phyloP scores from a whole-genome alignment of 2,888 invertebrate genomes.

The Macrosiphum euphorbiae region DNA sequence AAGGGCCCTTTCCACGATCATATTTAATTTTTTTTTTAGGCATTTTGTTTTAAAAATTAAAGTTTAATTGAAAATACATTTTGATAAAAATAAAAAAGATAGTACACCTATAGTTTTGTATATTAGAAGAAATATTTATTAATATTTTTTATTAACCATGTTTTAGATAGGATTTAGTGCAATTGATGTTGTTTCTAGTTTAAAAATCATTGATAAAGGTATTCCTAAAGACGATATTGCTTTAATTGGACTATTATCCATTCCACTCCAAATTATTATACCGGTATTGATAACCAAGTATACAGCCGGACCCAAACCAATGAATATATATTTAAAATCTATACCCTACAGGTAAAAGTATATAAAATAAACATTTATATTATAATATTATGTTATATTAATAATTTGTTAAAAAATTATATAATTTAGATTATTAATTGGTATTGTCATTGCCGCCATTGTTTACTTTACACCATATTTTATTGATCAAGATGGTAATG shows the following conservation, averaged over 20 bases:
- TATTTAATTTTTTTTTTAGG: not conserved
- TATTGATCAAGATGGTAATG: constrained; percentile 74
- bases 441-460: constrained; percentile 84
- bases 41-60: not conserved
- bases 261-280: constrained; percentile 93
- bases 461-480: constrained; percentile 88
- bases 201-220: constrained; percentile 96
- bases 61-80: not conserved
- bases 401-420: constrained; percentile 23
- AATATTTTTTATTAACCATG: not conserved
- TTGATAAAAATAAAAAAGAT: not conserved
- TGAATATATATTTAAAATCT: constrained; percentile 89
- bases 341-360: constrained; percentile 81
- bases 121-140: not conserved
- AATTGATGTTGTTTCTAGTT: constrained; percentile 92
- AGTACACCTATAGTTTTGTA: not conserved
- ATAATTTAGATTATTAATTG: constrained; percentile 80
- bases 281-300: constrained; percentile 88
- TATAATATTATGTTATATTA: not conserved
- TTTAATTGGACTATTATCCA: constrained; percentile 90
- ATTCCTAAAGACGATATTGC: constrained; percentile 96
- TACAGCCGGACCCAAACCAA: constrained; percentile 89
- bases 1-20: not conserved
- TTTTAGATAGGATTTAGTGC: constrained; percentile 93
- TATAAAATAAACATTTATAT: not conserved